phyloP scores from a whole-genome alignment of 1,140 invertebrate genomes.

The Zaprionus africanus region DNA sequence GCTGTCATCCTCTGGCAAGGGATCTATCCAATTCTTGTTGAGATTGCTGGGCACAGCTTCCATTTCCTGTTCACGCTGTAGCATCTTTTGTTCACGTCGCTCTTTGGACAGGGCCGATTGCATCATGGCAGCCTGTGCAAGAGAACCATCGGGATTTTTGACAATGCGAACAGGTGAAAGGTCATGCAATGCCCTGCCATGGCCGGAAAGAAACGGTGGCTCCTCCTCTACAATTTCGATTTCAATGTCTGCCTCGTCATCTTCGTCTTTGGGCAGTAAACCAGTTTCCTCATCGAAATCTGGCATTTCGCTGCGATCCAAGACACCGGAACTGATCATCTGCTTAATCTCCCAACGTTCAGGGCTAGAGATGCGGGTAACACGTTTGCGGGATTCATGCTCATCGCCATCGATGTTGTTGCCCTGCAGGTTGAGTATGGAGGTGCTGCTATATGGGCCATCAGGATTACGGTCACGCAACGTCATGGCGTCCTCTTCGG shows the following conservation, averaged over 20 bases:
- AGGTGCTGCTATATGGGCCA: constrained; percentile 87
- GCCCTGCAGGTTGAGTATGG: constrained; percentile 88
- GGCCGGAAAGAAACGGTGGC: constrained; percentile 96
- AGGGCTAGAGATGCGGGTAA: constrained; percentile 97
- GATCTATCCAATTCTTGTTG: constrained; percentile 98
- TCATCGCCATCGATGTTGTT: constrained; percentile 90
- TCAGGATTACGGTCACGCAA: constrained; percentile 93
- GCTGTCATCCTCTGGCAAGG: constrained; percentile 92
- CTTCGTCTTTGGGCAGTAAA: constrained; percentile 91
- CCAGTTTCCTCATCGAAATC: constrained; percentile 97
- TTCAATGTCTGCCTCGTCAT: constrained; percentile 99
- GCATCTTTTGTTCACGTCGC: constrained; percentile 96
- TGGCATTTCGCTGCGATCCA: constrained; percentile 94
- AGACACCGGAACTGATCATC: constrained; percentile 94
- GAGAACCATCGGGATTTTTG: constrained; percentile 97
- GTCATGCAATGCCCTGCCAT: constrained; percentile 95
- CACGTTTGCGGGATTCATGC: constrained; percentile 90
- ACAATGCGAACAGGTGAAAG: constrained; percentile 98
- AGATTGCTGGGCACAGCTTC: constrained; percentile 92
- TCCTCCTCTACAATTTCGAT: constrained; percentile 99
- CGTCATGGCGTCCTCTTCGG: constrained; percentile 87
- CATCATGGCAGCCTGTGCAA: constrained; percentile 99
- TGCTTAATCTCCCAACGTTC: constrained; percentile 96
- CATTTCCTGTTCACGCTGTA: constrained; percentile 95
- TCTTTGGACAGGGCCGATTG: constrained; percentile 99